Percentiles rank a stretch among this genome's conserved stretches.
These are phyloP conservation scores for Lymantria monacha DNA, from an alignment of 2,888 invertebrate genomes.

Conservation along the genomic window DNA sequence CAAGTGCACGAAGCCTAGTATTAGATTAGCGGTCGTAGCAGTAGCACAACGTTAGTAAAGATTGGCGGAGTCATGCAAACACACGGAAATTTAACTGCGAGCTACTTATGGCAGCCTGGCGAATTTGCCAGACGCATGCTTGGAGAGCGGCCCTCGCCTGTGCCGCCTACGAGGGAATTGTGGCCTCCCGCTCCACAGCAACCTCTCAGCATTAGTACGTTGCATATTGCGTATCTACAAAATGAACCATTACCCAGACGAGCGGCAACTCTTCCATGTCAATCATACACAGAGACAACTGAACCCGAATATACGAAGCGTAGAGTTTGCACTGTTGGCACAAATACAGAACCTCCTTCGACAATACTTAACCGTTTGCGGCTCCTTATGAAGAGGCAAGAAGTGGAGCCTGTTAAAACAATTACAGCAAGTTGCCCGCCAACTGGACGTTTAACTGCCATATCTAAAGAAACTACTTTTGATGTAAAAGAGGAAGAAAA, in stretches of 20 bases:
- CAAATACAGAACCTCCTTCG: constrained; percentile 69
- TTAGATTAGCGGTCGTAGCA: constrained; percentile 65
- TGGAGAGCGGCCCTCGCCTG: constrained; percentile 71
- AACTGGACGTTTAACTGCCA: constrained; percentile 56
- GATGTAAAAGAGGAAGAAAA: constrained; percentile 56
- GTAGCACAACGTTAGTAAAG: constrained; percentile 58
- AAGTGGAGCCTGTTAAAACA: constrained; percentile 39
- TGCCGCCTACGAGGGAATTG: constrained; percentile 70
- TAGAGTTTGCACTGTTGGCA: constrained; percentile 65
- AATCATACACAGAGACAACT: constrained; percentile 46
- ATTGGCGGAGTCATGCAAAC: constrained; percentile 68
- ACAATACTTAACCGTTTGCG: constrained; percentile 53
- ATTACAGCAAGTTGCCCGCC: constrained; percentile 38
- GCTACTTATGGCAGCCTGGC: constrained; percentile 77
- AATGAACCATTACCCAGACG: constrained; percentile 60
- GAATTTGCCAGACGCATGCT: constrained; percentile 73
- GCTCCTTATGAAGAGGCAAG: constrained; percentile 48
- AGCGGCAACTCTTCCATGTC: constrained; percentile 60
- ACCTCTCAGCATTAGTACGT: constrained; percentile 70
- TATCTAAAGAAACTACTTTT: constrained; percentile 56
- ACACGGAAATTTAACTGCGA: constrained; percentile 73
- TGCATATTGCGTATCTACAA: constrained; percentile 70
- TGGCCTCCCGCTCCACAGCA: constrained; percentile 67
- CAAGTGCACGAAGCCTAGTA: constrained; percentile 72
- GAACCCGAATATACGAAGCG: constrained; percentile 45